A percentile compares a stretch with the other conserved stretches of the same genome.
Conservation (phyloP, 2,888 invertebrate genomes). For the Andrena hattorfiana region DNA sequence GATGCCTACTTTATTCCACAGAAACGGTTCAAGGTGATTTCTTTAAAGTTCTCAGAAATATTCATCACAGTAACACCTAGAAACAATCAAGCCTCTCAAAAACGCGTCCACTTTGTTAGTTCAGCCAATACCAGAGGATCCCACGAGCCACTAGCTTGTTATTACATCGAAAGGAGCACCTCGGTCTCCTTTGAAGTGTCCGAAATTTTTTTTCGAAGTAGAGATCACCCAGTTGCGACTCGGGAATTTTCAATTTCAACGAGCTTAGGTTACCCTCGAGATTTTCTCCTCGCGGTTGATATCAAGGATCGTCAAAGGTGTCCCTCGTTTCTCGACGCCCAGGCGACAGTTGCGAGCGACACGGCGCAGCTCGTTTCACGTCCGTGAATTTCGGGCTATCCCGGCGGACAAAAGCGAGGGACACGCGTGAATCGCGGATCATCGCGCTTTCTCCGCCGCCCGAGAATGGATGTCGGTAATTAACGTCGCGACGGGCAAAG, state of each 20-base stretch:
- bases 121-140: neutral
- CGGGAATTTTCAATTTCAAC: conserved; percentile 11
- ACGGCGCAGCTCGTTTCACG: neutral
- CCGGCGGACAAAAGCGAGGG: conserved; percentile 1
- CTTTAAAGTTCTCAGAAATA: neutral
- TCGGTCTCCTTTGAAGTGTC: neutral
- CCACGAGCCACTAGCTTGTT: conserved; percentile 28
- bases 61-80: too few species aligned
- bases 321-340: neutral
- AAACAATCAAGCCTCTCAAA: too few species aligned
- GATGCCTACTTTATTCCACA: too few species aligned
- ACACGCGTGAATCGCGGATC: conserved; percentile 22
- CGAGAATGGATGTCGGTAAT: conserved; percentile 33
- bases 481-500: conserved; percentile 34
- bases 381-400: conserved; percentile 25
- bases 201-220: conserved; percentile 6
- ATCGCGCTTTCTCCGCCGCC: conserved; percentile 33
- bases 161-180: neutral
- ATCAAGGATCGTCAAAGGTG: conserved; percentile 18
- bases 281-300: conserved; percentile 28
- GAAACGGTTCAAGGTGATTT: too few species aligned
- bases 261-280: too few species aligned
- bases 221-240: conserved; percentile 14
- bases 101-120: neutral
- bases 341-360: neutral